Percentiles rank a stretch among this genome's conserved stretches.
phyloP scores from a whole-genome alignment of 2,113 vertebrate species.

The Cephalopholis sonnerati region DNA sequence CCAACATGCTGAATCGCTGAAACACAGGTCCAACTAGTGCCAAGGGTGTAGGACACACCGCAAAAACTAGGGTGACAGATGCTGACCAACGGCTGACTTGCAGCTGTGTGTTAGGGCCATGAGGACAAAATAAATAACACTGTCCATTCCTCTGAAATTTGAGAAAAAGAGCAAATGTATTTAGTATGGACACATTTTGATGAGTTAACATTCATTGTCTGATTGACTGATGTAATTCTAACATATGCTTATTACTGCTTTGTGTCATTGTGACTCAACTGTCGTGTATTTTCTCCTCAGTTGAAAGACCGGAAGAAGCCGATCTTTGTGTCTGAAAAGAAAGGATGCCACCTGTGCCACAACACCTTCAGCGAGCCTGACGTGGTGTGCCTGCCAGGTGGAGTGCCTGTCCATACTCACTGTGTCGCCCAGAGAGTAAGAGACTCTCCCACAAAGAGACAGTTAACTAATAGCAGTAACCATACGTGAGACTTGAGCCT shows the following conservation, averaged over 20 bases:
- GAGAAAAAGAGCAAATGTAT: background rate
- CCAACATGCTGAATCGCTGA: too few species aligned
- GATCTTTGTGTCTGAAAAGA: constrained; percentile 90
- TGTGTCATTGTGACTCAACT: background rate
- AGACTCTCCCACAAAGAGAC: constrained; percentile 84
- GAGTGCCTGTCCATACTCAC: constrained; percentile 91
- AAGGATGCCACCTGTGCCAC: constrained; percentile 94
- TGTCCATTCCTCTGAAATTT: too few species aligned
- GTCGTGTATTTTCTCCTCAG: constrained; percentile 81
- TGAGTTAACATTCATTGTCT: background rate
- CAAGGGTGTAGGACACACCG: too few species aligned
- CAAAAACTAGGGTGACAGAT: too few species aligned
- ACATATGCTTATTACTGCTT: background rate
- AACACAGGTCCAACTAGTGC: too few species aligned
- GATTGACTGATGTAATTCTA: background rate
- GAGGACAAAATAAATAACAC: too few species aligned
- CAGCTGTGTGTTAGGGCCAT: too few species aligned
- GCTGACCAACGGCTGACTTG: too few species aligned
- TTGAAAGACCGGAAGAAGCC: constrained; percentile 88
- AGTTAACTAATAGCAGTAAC: constrained; percentile 86
- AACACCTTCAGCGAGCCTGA: constrained; percentile 92
- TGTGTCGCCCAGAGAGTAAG: constrained; percentile 89
- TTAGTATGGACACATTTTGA: too few species aligned
- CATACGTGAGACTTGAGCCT: constrained; percentile 88
- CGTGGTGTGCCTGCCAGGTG: constrained; percentile 92